Base-by-base conservation (phyloP, 2,797 vertebrate species). In the Gadopsis marmoratus region DNA sequence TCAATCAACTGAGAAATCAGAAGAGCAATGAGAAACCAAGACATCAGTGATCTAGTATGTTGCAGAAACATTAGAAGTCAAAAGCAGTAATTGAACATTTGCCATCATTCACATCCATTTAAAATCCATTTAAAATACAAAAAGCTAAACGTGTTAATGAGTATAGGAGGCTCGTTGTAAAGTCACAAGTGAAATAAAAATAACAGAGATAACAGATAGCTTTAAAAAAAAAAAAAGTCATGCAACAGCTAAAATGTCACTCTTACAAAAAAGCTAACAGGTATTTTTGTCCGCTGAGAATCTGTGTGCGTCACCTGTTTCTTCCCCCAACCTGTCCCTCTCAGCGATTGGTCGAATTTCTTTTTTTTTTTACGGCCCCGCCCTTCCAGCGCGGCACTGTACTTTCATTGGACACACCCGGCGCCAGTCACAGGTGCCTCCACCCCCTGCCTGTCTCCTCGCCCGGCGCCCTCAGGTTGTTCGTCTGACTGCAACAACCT, bases 401-500 rank as follows among this genome's bases (percentile, higher is more conserved):
- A 0, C 23, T 76, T 11, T 63, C 0, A 95, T 81, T 95, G 93
- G 93, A 1, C 43, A 35, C 0, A 0, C 0, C 23, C 9, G 16
- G 70, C 74, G 95, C 76, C 92, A 88, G 76, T 94, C 19, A 86
- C 90, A 87, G 84, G 88, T 89, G 79, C 60, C 17, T n/a, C 23
- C 59, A 17, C 61, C 63, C 86, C 75, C 26, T 26, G 79, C 86
- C 83, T 51, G 26, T 17, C 53, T 41, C 69, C 63, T 76, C 60
- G 29, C 55, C 47, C 51, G 2, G 45, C 69, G 77, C 72, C 70
- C 76, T 73, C 85, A 87, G 91, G 89, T 92, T 86, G 72, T 75
- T 78, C 17, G 51, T 72, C 70, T 17, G 53, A 54, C 61, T 21
- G 63, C 16, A 71, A 26, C 26, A 88, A 76, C 29, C 86, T 75